phyloP scores from a whole-genome alignment of 2,113 vertebrate species.

The Sclerurus mexicanus region DNA sequence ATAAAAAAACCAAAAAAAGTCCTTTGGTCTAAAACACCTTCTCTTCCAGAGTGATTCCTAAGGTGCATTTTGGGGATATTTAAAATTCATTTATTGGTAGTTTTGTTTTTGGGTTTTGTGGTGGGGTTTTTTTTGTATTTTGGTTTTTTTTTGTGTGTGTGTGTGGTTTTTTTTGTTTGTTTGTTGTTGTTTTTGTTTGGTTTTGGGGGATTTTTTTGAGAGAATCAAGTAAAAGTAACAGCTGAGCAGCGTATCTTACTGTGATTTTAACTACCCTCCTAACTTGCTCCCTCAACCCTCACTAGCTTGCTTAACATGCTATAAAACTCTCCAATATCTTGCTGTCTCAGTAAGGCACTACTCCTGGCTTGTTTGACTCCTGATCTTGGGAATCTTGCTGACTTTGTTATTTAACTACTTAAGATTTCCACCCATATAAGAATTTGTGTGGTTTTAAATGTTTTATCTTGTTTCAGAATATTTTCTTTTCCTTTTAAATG shows the following conservation, averaged over 20 bases:
- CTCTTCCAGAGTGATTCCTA: neutral
- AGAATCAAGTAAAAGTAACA: neutral
- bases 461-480: neutral
- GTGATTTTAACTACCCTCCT: neutral
- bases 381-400: neutral
- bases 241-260: neutral
- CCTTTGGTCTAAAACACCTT: neutral
- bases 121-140: neutral
- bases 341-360: neutral
- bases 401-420: neutral
- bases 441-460: neutral
- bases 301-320: neutral
- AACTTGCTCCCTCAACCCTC: neutral
- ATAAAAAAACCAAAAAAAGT: neutral
- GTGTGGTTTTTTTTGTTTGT: neutral
- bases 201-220: neutral
- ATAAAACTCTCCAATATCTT: neutral
- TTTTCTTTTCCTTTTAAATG: neutral
- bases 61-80: accelerated
- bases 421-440: neutral
- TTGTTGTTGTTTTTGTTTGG: neutral
- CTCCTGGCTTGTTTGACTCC: neutral
- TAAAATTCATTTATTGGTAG: accelerated
- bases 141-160: too few relatives aligned
- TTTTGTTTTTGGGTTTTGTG: accelerated